A percentile compares a stretch with the other conserved stretches of the same genome.
These are phyloP conservation scores for Formica aserva DNA, from an alignment of 2,888 invertebrate genomes.

Conservation along the genomic window DNA sequence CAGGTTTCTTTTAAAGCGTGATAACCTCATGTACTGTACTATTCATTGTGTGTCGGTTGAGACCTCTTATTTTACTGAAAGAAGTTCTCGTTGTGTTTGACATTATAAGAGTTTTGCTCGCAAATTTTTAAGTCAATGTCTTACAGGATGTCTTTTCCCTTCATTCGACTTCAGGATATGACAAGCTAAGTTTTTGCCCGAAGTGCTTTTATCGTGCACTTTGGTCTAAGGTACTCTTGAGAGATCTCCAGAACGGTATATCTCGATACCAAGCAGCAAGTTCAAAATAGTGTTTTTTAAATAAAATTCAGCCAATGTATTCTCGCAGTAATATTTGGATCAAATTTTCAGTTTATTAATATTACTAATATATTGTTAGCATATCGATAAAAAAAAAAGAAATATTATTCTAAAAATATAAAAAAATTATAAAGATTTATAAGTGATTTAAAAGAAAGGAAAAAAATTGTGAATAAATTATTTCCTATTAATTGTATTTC, in stretches of 20 bases:
- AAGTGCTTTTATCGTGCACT: slow-evolving; percentile 39
- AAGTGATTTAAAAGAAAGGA: neutral
- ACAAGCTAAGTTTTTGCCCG: slow-evolving; percentile 37
- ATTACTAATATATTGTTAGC: neutral
- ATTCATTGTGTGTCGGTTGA: slow-evolving; percentile 8
- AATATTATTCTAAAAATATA: neutral
- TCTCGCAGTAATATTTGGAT: neutral
- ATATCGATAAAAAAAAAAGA: neutral
- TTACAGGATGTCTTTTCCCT: slow-evolving; percentile 10
- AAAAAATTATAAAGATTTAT: neutral
- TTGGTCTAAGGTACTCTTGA: neutral
- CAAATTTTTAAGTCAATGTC: slow-evolving; percentile 45
- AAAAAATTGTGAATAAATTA: neutral
- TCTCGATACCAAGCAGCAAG: neutral
- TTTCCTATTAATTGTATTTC: neutral
- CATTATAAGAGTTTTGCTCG: slow-evolving; percentile 31
- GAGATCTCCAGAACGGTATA: neutral
- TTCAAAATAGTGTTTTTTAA: neutral
- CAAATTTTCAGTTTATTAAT: neutral
- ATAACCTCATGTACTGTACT: slow-evolving; percentile 23
- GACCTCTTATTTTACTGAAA: slow-evolving; percentile 8
- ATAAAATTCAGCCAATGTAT: neutral
- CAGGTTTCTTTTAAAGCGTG: slow-evolving; percentile 16
- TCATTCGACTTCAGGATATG: slow-evolving; percentile 17
- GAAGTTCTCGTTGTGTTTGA: slow-evolving; percentile 23